Conservation (phyloP, 1,140 invertebrate species). For the Aphis craccivora region DNA sequence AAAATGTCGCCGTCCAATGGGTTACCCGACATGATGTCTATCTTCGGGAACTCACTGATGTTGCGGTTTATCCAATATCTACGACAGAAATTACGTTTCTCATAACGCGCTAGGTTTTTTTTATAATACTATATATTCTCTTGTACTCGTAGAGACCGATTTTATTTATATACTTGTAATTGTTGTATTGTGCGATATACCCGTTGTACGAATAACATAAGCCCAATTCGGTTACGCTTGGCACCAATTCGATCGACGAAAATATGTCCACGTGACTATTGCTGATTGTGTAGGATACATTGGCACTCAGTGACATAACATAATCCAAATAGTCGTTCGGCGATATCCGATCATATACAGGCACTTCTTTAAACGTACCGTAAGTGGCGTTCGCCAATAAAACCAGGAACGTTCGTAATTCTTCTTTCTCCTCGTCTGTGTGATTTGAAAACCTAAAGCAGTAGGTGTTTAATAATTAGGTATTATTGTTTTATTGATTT, state of each 20-base stretch:
- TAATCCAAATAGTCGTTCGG: slow-evolving; percentile 68
- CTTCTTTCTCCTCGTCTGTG: slow-evolving; percentile 22
- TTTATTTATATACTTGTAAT: slow-evolving; percentile 65
- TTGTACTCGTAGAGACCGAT: accelerated
- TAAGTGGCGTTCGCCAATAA: slow-evolving; percentile 69
- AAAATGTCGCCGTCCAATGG: slow-evolving; percentile 75
- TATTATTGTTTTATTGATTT: neutral
- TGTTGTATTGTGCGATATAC: slow-evolving; percentile 70
- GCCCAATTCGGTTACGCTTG: slow-evolving; percentile 72
- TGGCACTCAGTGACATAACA: slow-evolving; percentile 62
- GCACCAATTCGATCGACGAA: neutral
- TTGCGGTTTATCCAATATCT: slow-evolving; percentile 63
- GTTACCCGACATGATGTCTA: slow-evolving; percentile 68
- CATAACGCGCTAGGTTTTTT: neutral
- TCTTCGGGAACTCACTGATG: slow-evolving; percentile 59
- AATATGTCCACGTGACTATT: slow-evolving; percentile 60
- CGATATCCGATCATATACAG: slow-evolving; percentile 65
- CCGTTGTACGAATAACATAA: slow-evolving; percentile 74
- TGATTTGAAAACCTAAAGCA: neutral
- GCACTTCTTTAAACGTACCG: slow-evolving; percentile 68
- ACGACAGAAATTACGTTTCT: neutral
- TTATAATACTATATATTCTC: neutral
- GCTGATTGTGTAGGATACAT: slow-evolving; percentile 59
- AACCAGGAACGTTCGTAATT: slow-evolving; percentile 1
- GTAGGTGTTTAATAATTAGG: neutral